Evolutionary conservation across 2,113 vertebrate genomes (phyloP), one percentile per base, ranked within the genome.

Genomic region (Epinephelus moara): DNA sequence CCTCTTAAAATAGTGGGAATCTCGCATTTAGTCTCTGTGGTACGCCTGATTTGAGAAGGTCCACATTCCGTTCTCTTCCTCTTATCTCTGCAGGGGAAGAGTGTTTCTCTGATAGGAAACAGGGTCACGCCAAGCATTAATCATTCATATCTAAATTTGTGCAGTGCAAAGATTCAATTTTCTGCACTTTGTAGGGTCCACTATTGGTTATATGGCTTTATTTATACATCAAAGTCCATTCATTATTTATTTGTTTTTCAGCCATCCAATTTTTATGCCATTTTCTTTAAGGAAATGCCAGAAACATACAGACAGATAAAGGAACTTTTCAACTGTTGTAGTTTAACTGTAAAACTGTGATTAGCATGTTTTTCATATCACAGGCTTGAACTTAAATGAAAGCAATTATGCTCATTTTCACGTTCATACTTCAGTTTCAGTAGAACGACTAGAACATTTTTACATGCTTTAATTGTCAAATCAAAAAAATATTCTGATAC

Each of bases 61-160:
- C 70, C 4, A 10, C 50, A 27, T 68, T 66, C 79, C 30, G 7
- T 33, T 60, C 75, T 66, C 63, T 85, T 78, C 50, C 62, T 68
- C 73, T 89, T 70, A 56, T 88, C 84, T 90, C 82, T 87, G 86
- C 88, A 66, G 76, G 17, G 59, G 68, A 59, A 82, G 62, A 90
- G 72, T 86, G 81, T 85, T 89, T 80, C 73, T 86, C 79, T 79
- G 56, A 87, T 76, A 78, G 87, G 68, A 90, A 89, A 90, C 72
- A 86, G 88, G 89, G 88, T 84, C 85, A 86, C 15, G 42, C 53
- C 13, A 13, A 21, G 56, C 92, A 94, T 93, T 56, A 92, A 94
- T 94, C 77, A 88, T 94, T 94, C 56, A 93, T 91, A 89, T 89
- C 81, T 87, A 88, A 88, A 93, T 93, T 94, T 92, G 89, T 85